Percentiles rank a stretch among this genome's conserved stretches.
Conservation (phyloP, 2,888 invertebrate species). For the Seladonia tumulorum region DNA sequence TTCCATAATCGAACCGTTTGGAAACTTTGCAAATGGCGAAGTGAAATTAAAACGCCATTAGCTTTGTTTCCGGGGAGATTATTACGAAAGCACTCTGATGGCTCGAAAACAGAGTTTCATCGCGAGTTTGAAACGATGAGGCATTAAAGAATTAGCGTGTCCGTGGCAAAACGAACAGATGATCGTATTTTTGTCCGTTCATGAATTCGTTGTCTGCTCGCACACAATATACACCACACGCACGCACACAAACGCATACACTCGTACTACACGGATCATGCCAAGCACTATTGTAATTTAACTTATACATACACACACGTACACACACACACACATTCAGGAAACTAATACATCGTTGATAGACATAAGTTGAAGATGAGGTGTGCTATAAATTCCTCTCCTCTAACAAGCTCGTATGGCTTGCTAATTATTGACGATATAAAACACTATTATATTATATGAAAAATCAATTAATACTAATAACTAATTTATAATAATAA, state of each 20-base stretch:
- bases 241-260: slow-evolving; percentile 17
- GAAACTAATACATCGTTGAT: slow-evolving; percentile 12
- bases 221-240: background rate
- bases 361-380: slow-evolving; percentile 37
- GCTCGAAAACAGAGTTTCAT: background rate
- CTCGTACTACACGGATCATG: slow-evolving; percentile 34
- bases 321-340: slow-evolving; percentile 19
- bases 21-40: background rate
- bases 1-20: background rate
- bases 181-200: slow-evolving; percentile 10
- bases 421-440: slow-evolving; percentile 71
- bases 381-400: slow-evolving; percentile 56
- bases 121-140: background rate
- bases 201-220: slow-evolving; percentile 63
- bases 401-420: slow-evolving; percentile 57
- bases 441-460: slow-evolving; percentile 71
- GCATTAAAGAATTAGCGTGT: background rate
- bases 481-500: slow-evolving; percentile 51
- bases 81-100: background rate
- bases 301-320: slow-evolving; percentile 30
- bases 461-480: slow-evolving; percentile 62
- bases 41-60: background rate
- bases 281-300: slow-evolving; percentile 35
- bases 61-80: background rate
- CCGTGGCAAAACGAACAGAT: background rate